Evolutionary conservation across 1,140 invertebrate genomes (phyloP), one percentile per base, ranked within the genome.

Genomic region (Forficula auricularia): DNA sequence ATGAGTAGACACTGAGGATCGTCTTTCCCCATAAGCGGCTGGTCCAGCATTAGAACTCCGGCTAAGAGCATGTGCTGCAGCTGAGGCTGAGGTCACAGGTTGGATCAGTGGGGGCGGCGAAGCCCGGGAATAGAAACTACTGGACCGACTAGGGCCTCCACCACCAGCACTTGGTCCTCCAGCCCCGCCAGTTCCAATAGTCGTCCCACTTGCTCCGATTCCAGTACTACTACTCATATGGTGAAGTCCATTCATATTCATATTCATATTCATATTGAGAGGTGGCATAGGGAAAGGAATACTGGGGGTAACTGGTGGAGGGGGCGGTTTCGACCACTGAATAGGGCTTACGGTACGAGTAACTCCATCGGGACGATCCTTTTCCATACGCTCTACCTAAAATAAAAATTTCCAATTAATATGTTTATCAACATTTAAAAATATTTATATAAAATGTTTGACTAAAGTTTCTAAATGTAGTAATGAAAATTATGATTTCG

Each of bases 81-180:
- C 22, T 6, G 22, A 4, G 10, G 22, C 22, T 27, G 22, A 27
- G 4, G 22, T 61, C 51, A 53, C 58, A 14, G 70, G 72, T 53
- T 86, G 82, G 10, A 84, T 72, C n/a, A n/a, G n/a, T 15, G 82
- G 82, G 0, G 66, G 73, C 49, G 66, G 79, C 50, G 50, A 77
- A 60, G 46, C 75, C 43, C 67, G 60, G 12, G 55, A 58, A 37
- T 62, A 60, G 40, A 60, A 60, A 40, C 54, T 60, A 40, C 50
- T 55, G 1, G 58, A 54, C 19, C 55, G 43, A 3, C 54, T 57
- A 8, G 57, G 38, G n/a, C n/a, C n/a, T n/a, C n/a, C n/a, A n/a
- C n/a, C n/a, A n/a, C n/a, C n/a, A n/a, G n/a, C n/a, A n/a, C n/a
- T n/a, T n/a, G n/a, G n/a, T n/a, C n/a, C n/a, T n/a, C n/a, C n/a